A percentile compares a stretch with the other conserved stretches of the same genome.
phyloP scores from a whole-genome alignment of 2,888 invertebrate species.

The Desoria tigrina region DNA sequence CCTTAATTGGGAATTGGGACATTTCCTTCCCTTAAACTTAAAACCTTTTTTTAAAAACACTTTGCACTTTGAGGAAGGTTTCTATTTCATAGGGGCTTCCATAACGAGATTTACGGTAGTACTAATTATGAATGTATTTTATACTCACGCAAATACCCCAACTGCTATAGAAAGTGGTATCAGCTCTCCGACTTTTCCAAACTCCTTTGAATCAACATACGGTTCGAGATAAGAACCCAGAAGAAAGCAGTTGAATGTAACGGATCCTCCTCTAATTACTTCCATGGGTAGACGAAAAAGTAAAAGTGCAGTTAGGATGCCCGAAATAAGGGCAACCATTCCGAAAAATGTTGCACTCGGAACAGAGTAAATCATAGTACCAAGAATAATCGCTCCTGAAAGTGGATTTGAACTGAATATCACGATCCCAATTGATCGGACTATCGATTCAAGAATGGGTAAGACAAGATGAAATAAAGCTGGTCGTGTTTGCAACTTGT shows the following conservation, averaged over 20 bases:
- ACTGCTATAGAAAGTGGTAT: slow-evolving; percentile 21
- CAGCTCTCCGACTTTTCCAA: slow-evolving; percentile 8
- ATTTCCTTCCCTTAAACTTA: no score
- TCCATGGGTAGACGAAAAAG: slow-evolving; percentile 32
- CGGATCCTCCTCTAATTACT: slow-evolving; percentile 27
- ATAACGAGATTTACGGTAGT: no score
- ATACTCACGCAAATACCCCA: slow-evolving; percentile 37
- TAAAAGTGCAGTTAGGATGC: slow-evolving; percentile 35
- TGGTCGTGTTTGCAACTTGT: no score
- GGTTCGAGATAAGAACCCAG: slow-evolving; percentile 35
- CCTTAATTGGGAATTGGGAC: no score
- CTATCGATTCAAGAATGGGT: background rate
- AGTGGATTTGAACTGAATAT: slow-evolving; percentile 36
- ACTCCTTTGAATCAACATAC: background rate
- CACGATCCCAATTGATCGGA: slow-evolving; percentile 36
- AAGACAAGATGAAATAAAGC: no score
- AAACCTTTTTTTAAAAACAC: no score
- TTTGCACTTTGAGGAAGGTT: no score
- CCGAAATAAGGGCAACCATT: slow-evolving; percentile 25
- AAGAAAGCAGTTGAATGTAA: slow-evolving; percentile 42
- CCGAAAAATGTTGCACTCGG: slow-evolving; percentile 34
- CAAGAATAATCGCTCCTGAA: slow-evolving; percentile 38
- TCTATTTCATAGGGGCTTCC: no score
- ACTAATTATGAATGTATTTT: no score
- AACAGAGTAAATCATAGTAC: slow-evolving; percentile 34